These are phyloP conservation scores for Callipepla californica DNA, from an alignment of 2,113 vertebrate species.

Conservation along the genomic window DNA sequence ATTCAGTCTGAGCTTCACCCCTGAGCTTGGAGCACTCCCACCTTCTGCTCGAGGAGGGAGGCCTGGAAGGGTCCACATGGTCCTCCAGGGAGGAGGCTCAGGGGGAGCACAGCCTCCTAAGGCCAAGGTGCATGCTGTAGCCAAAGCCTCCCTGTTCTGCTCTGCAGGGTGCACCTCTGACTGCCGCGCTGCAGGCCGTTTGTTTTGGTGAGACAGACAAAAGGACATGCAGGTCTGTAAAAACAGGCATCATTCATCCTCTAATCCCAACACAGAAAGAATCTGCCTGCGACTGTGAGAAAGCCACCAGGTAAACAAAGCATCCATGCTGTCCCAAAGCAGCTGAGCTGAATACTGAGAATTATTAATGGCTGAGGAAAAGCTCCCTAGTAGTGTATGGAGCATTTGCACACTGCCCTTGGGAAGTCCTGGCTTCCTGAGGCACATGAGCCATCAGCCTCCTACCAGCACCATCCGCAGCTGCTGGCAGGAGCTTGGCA, in stretches of 20 bases:
- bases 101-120: background rate
- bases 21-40: background rate
- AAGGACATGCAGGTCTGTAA: background rate
- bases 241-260: background rate
- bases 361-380: background rate
- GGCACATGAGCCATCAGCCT: background rate
- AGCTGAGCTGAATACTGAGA: background rate
- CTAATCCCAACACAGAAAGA: background rate
- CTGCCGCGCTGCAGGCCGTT: background rate
- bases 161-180: background rate
- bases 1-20: background rate
- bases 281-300: background rate
- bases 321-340: background rate
- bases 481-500: background rate
- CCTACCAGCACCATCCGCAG: background rate
- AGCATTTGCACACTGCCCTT: rapidly evolving
- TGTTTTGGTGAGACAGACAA: background rate
- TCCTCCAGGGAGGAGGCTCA: background rate
- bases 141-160: background rate
- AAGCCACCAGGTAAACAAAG: background rate
- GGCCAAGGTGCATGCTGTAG: background rate
- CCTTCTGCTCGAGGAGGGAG: background rate
- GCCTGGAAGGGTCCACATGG: rapidly evolving
- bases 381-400: background rate
- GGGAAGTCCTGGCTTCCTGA: background rate